phyloP scores from a whole-genome alignment of 2,888 invertebrate genomes.

The Sialis fuliginosa region DNA sequence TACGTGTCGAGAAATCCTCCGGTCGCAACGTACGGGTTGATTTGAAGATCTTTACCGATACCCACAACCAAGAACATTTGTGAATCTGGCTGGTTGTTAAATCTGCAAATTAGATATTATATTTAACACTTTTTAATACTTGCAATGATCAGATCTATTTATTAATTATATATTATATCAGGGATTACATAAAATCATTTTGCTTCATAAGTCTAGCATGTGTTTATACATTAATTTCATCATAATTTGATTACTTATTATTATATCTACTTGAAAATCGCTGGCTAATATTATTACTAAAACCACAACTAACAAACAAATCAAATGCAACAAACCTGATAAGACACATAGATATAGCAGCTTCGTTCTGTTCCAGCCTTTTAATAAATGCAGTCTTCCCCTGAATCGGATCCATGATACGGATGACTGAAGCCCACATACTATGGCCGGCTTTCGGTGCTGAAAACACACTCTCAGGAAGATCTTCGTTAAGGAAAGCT shows the following conservation, averaged over 20 bases:
- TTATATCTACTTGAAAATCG: neutral
- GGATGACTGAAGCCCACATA: conserved; percentile 87
- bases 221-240: neutral
- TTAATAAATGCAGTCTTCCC: conserved; percentile 63
- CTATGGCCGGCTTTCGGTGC: conserved; percentile 91
- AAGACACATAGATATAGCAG: conserved; percentile 76
- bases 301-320: neutral
- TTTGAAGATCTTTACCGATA: conserved; percentile 72
- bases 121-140: too few species aligned
- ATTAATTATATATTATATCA: neutral
- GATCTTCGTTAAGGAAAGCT: conserved; percentile 83
- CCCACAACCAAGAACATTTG: conserved; percentile 61
- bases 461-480: conserved; percentile 87
- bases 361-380: conserved; percentile 88
- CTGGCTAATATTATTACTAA: neutral
- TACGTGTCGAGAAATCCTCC: conserved; percentile 82
- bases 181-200: neutral
- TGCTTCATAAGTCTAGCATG: neutral
- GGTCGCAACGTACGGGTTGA: conserved; percentile 70
- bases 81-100: conserved; percentile 24
- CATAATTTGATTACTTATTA: neutral
- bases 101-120: conserved; percentile 16
- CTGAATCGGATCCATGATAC: conserved; percentile 70
- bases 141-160: too few species aligned
- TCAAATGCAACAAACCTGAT: conserved; percentile 45